phyloP scores from a whole-genome alignment of 2,888 invertebrate species.

The Melanargia galathea region DNA sequence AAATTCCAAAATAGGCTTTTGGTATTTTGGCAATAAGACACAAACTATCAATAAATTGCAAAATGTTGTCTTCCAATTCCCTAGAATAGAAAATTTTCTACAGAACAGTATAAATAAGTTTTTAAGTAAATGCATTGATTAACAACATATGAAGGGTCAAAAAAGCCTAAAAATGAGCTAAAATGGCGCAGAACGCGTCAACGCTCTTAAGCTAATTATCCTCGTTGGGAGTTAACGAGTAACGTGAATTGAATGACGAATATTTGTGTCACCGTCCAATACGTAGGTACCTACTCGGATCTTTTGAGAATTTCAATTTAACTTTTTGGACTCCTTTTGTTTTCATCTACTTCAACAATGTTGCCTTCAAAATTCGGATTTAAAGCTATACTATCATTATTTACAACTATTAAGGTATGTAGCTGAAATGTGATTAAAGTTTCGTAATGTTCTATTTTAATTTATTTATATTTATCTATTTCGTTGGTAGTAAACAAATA shows the following conservation, averaged over 20 bases:
- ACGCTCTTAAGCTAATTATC: slow-evolving; percentile 36
- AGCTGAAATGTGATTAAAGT: slow-evolving; percentile 1
- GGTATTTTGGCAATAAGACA: too few relatives aligned
- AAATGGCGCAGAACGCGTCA: too few relatives aligned
- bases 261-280: slow-evolving; percentile 25
- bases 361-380: slow-evolving; percentile 8
- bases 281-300: slow-evolving; percentile 21
- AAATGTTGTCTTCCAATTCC: too few relatives aligned
- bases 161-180: too few relatives aligned
- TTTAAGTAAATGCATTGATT: too few relatives aligned
- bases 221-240: slow-evolving; percentile 30
- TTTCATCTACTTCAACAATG: slow-evolving; percentile 19
- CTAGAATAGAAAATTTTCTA: too few relatives aligned
- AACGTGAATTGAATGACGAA: slow-evolving; percentile 35
- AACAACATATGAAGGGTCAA: too few relatives aligned
- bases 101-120: too few relatives aligned
- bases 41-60: too few relatives aligned
- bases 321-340: slow-evolving; percentile 38
- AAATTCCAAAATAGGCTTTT: too few relatives aligned
- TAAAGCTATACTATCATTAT: slow-evolving; percentile 18
- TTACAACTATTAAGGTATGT: not conserved
- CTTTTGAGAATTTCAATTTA: slow-evolving; percentile 40
- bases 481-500: not conserved
- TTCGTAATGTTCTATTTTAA: not conserved
- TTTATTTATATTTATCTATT: not conserved